Evolutionary conservation across 2,797 vertebrate species (phyloP), one percentile per base, ranked within the genome.

Genomic region (Helicolenus hilgendorfi): DNA sequence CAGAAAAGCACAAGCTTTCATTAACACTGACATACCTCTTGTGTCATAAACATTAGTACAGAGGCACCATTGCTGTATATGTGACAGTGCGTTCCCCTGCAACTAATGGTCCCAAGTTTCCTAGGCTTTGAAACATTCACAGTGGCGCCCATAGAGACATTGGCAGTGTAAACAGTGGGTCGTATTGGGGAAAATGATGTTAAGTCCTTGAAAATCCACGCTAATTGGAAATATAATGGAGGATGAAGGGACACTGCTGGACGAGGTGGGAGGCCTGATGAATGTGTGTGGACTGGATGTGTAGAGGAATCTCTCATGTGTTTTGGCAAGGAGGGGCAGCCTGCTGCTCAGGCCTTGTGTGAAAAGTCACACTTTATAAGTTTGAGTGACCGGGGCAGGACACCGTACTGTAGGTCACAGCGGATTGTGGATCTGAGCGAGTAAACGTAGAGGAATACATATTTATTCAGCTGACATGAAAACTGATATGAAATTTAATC

Each of bases 201-300:
- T 94, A 92, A 95, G 95, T 93, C 90, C 90, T 75, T 75, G 70
- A 87, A 93, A 91, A 91, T 82, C 85, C 91, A 85, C 70, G 20
- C 85, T 97, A 95, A 96, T 96, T 94, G 90, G 83, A 93, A 93
- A 93, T 95, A 92, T 96, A 96, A 96, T 93, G 79, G 86, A 86
- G 92, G 85, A 93, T 96, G 94, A 97, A 96, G 93, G 89, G 92
- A 89, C 92, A 83, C 87, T 63, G 93, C 77, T 87, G 88, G 90
- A 93, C 91, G 33, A 87, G 81, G 87, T 91, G 86, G 92, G 88
- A 89, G 92, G 90, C 83, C 81, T 82, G 89, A 92, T 86, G 82
- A 88, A 89, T 88, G 78, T 90, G 74, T 90, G 87, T 76, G 38
- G 86, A 92, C 79, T 90, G 85, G 81, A 86, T 88, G 69, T 88